Percentiles rank a stretch among this genome's conserved stretches.
Conservation (phyloP, 2,888 invertebrate species). For the Muscina levida region DNA sequence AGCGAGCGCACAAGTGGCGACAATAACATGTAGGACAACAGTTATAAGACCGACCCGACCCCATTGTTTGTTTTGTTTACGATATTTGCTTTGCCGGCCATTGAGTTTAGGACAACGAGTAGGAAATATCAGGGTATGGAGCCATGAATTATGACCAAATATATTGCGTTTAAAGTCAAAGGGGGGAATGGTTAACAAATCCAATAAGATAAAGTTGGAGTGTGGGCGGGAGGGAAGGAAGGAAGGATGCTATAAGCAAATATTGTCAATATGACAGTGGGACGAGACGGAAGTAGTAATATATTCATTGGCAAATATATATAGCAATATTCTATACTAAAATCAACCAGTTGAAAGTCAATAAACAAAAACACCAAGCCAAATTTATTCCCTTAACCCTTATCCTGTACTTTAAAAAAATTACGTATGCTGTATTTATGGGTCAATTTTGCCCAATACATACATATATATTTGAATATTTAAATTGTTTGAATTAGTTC, state of each 20-base stretch:
- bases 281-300: neutral
- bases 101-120: neutral
- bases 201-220: slow-evolving; percentile 4
- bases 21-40: slow-evolving; percentile 28
- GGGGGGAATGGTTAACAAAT: neutral
- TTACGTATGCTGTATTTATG: no score
- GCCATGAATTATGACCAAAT: slow-evolving; percentile 30
- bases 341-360: no score
- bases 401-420: no score
- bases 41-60: slow-evolving; percentile 5
- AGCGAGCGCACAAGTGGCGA: slow-evolving; percentile 35
- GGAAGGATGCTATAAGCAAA: neutral
- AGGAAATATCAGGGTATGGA: neutral
- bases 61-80: slow-evolving; percentile 36
- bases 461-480: no score
- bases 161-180: slow-evolving; percentile 5
- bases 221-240: neutral
- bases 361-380: no score
- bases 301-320: no score
- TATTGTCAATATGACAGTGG: neutral
- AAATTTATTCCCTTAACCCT: no score
- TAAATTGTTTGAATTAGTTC: no score
- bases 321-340: no score
- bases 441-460: no score
- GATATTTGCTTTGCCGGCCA: slow-evolving; percentile 37